phyloP scores from a whole-genome alignment of 2,113 vertebrate genomes.

The Chlorocebus sabaeus region DNA sequence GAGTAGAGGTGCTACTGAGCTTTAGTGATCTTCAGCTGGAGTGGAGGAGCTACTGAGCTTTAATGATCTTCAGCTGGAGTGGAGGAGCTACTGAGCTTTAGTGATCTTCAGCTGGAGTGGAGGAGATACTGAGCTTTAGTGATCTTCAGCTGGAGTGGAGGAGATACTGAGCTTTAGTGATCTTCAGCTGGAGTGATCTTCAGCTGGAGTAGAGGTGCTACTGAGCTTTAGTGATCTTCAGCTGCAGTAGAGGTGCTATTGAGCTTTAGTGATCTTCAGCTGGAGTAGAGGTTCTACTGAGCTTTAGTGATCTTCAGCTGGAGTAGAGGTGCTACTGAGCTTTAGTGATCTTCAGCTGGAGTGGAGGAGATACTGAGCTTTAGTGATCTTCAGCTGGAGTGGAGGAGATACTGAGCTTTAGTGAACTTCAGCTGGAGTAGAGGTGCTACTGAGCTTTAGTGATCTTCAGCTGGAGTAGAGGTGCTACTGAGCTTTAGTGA shows the following conservation, averaged over 20 bases:
- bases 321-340: no score
- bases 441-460: no score
- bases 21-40: neutral
- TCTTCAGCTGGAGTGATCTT: no score
- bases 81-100: neutral
- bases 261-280: no score
- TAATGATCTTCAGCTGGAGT: neutral
- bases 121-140: neutral
- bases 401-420: rapidly evolving
- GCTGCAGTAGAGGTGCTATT: no score
- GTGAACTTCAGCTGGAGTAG: no score
- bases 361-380: neutral
- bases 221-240: no score
- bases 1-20: no score
- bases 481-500: neutral
- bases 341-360: neutral
- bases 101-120: neutral
- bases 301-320: neutral
- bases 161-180: rapidly evolving
- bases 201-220: no score
- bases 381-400: neutral
- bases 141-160: no score
- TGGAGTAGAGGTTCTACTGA: no score
- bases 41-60: neutral
- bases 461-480: no score